phyloP scores from a whole-genome alignment of 1,140 invertebrate species.

The Drosophila oshimai region DNA sequence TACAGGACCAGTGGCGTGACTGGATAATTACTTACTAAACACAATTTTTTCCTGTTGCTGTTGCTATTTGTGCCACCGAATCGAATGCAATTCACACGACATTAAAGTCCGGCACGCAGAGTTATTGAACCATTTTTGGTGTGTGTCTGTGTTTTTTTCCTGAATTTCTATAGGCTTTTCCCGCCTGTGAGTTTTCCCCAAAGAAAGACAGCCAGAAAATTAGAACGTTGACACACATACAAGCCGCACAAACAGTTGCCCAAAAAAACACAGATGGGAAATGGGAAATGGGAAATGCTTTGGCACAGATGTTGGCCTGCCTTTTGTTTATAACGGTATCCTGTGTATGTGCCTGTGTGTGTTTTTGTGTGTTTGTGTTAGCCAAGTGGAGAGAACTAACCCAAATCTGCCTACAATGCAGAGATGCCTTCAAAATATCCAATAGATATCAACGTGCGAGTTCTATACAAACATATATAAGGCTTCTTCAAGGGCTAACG shows the following conservation, averaged over 20 bases:
- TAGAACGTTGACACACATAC: conserved; percentile 35
- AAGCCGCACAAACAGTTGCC: conserved; percentile 7
- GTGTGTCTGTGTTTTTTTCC: neutral
- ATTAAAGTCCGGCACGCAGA: conserved; percentile 33
- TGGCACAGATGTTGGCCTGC: conserved; percentile 33
- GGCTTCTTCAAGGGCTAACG: neutral
- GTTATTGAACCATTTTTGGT: conserved; percentile 19
- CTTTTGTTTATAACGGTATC: conserved; percentile 30
- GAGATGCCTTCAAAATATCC: conserved; percentile 4
- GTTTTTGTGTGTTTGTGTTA: neutral
- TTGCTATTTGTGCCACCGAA: conserved; percentile 1
- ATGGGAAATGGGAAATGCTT: conserved; percentile 7
- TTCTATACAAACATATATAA: neutral
- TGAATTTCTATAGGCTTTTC: neutral
- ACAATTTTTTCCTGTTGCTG: conserved; percentile 45
- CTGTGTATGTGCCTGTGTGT: conserved; percentile 1
- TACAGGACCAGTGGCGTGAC: conserved; percentile 22
- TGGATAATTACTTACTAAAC: conserved; percentile 48
- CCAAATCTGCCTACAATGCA: conserved; percentile 23
- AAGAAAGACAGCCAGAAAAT: conserved; percentile 15
- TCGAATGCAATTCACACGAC: conserved; percentile 47
- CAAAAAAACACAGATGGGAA: conserved; percentile 27
- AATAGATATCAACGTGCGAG: neutral
- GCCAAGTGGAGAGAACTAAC: conserved; percentile 1
- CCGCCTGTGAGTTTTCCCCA: neutral